Conservation (phyloP, 2,888 invertebrate genomes). For the Coronaproctus castanopsis region DNA sequence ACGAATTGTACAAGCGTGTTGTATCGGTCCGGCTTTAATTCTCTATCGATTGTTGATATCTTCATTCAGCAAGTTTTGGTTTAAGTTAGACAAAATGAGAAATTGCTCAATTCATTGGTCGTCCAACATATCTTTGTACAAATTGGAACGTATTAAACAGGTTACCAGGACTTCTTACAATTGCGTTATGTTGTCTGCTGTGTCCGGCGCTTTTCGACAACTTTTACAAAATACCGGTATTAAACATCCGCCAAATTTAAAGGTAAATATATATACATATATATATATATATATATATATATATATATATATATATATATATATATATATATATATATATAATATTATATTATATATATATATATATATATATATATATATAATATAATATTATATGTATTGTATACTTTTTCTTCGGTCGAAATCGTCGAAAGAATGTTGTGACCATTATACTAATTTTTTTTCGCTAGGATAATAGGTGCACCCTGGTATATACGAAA, state of each 20-base stretch:
- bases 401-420: too few relatives aligned
- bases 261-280: slow-evolving; percentile 22
- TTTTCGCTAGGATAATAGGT: too few relatives aligned
- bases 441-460: too few relatives aligned
- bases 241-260: slow-evolving; percentile 30
- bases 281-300: neutral
- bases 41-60: slow-evolving; percentile 4
- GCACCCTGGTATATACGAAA: too few relatives aligned
- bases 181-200: slow-evolving; percentile 32
- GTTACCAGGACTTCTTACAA: slow-evolving; percentile 33
- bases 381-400: too few relatives aligned
- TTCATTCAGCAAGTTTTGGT: neutral
- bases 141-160: slow-evolving; percentile 30
- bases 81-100: slow-evolving; percentile 3
- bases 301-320: too few relatives aligned
- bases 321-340: too few relatives aligned
- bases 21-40: slow-evolving; percentile 10
- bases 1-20: slow-evolving; percentile 10
- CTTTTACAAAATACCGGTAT: slow-evolving; percentile 31
- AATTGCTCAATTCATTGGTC: slow-evolving; percentile 23
- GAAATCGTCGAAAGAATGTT: too few relatives aligned
- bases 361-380: too few relatives aligned
- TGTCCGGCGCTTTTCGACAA: slow-evolving; percentile 30
- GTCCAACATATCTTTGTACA: slow-evolving; percentile 28
- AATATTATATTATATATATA: too few relatives aligned